These are phyloP conservation scores for Actinia equina DNA, from an alignment of 64 coral and sea anemone species.

Conservation along the genomic window DNA sequence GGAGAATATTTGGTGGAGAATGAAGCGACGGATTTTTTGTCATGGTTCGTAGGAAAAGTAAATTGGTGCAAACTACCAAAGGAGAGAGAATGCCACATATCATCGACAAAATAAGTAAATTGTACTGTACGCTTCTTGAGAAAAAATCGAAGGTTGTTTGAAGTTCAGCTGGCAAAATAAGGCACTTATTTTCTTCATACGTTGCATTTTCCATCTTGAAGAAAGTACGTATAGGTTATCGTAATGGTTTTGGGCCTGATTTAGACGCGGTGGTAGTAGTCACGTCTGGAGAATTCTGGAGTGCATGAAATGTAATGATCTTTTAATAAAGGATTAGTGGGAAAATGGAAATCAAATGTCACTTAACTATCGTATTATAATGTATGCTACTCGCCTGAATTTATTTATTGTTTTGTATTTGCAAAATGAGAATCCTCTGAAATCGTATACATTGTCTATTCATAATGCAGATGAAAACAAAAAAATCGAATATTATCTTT, in stretches of 20 bases:
- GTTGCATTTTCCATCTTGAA: not conserved
- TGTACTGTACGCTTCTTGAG: not conserved
- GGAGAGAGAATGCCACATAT: not conserved
- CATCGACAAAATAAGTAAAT: not conserved
- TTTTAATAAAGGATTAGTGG: too few relatives aligned
- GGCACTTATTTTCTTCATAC: not conserved
- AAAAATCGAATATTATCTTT: too few relatives aligned
- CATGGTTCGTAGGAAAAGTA: not conserved
- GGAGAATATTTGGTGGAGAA: conserved; percentile 9
- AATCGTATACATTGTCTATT: too few relatives aligned
- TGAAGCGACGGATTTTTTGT: not conserved
- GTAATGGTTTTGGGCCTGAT: not conserved
- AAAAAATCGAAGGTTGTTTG: not conserved
- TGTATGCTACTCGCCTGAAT: too few relatives aligned
- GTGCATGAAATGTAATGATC: too few relatives aligned
- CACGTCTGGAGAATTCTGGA: too few relatives aligned
- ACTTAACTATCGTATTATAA: too few relatives aligned
- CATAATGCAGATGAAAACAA: too few relatives aligned
- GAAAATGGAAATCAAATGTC: too few relatives aligned
- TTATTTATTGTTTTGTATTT: too few relatives aligned
- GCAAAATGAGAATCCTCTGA: too few relatives aligned
- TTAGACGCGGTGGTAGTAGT: not conserved
- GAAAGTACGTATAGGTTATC: not conserved
- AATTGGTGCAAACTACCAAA: not conserved
- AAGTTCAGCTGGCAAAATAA: not conserved